phyloP scores from a whole-genome alignment of 2,888 invertebrate species.

The Helleia helle region DNA sequence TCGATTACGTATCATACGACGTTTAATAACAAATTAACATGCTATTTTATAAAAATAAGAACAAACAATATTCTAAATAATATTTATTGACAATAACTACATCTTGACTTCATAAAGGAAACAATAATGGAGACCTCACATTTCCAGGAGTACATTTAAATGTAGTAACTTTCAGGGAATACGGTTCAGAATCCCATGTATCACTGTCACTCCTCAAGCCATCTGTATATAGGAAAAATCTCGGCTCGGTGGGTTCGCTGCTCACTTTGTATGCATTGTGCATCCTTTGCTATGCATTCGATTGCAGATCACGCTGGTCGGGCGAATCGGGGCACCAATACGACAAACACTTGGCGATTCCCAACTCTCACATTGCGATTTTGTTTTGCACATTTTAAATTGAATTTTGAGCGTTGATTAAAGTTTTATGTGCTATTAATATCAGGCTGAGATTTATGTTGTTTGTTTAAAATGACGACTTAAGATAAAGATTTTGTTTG shows the following conservation, averaged over 20 bases:
- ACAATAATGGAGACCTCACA: background rate
- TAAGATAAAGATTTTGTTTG: too few species aligned
- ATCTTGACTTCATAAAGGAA: background rate
- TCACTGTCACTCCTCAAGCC: slow-evolving; percentile 26
- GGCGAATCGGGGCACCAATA: slow-evolving; percentile 33
- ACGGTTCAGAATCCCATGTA: background rate
- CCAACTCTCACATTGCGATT: slow-evolving; percentile 39
- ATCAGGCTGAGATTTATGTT: too few species aligned
- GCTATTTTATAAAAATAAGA: too few species aligned
- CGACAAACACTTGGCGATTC: slow-evolving; percentile 56
- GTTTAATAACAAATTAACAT: too few species aligned
- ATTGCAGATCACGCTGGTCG: slow-evolving; percentile 44
- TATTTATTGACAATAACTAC: too few species aligned
- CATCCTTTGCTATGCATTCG: slow-evolving; percentile 40
- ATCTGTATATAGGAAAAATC: slow-evolving; percentile 48
- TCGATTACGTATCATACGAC: too few species aligned
- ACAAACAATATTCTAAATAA: too few species aligned
- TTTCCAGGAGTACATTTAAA: background rate
- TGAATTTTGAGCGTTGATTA: slow-evolving; percentile 24
- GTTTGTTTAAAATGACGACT: too few species aligned
- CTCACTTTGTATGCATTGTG: slow-evolving; percentile 59
- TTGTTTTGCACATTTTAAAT: slow-evolving; percentile 35
- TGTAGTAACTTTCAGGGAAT: background rate
- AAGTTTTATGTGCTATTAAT: background rate
- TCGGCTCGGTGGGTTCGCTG: slow-evolving; percentile 39